phyloP scores from a whole-genome alignment of 2,113 vertebrate genomes.

The Fukomys damarensis region DNA sequence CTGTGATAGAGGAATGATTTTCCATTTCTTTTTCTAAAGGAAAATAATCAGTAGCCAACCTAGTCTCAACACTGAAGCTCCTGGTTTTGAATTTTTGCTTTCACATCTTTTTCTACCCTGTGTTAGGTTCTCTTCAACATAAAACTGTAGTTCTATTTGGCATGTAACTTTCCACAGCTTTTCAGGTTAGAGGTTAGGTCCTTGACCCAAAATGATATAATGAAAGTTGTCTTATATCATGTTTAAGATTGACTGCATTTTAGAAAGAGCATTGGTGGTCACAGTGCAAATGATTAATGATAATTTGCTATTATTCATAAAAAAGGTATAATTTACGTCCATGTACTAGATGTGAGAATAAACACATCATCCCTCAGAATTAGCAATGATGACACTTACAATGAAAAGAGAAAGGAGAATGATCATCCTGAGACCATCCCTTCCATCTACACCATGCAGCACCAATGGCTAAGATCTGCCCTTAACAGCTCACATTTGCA shows the following conservation, averaged over 20 bases:
- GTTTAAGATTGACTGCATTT: background rate
- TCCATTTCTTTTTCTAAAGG: background rate
- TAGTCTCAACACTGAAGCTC: background rate
- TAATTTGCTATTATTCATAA: background rate
- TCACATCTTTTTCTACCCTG: background rate
- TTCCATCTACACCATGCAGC: background rate
- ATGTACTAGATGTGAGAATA: background rate
- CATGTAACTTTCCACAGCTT: background rate
- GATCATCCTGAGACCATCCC: background rate
- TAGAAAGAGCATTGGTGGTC: background rate
- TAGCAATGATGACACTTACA: background rate
- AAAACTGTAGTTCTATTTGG: background rate
- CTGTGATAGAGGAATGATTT: background rate
- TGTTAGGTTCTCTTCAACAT: background rate
- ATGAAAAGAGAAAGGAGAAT: background rate
- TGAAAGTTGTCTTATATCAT: background rate
- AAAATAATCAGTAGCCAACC: background rate
- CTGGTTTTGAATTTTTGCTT: background rate
- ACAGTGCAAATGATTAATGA: background rate
- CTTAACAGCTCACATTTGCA: background rate
- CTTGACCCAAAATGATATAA: background rate
- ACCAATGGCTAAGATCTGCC: background rate
- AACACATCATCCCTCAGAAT: background rate
- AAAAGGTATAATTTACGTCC: slow-evolving; percentile 4
- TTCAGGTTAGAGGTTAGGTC: background rate